Evolutionary conservation across 2,113 vertebrate species (phyloP).

Genomic region (Pandion haliaetus): DNA sequence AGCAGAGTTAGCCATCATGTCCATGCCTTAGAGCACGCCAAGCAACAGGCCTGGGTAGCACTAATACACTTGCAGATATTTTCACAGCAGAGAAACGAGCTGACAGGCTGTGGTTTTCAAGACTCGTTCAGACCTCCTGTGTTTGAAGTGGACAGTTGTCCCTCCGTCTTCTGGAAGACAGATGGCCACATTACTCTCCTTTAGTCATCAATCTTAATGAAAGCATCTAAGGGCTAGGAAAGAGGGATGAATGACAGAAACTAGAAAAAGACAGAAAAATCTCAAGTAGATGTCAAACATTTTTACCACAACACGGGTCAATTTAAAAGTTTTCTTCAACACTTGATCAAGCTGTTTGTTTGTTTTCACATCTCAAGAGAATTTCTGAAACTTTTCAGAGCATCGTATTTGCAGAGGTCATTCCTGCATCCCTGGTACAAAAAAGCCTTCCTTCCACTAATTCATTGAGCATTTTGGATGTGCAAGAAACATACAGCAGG

Average conservation of each 20-base stretch:
- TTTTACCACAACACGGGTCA: accelerated
- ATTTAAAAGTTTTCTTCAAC: background rate
- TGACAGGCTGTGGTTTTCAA: background rate
- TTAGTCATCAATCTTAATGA: background rate
- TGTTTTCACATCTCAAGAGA: background rate
- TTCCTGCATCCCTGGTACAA: background rate
- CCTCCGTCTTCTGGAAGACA: background rate
- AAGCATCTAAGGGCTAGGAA: background rate
- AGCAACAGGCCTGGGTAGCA: background rate
- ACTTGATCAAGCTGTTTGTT: background rate
- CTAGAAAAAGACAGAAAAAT: background rate
- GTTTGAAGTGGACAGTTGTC: background rate
- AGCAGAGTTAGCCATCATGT: background rate
- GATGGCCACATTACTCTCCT: background rate
- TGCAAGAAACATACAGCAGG: background rate
- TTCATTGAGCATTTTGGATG: background rate
- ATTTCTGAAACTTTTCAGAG: background rate
- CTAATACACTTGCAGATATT: background rate
- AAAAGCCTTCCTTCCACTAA: background rate
- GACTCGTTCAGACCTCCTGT: background rate
- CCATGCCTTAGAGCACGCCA: background rate
- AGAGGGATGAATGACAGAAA: background rate
- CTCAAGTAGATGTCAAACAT: background rate
- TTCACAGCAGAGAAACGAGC: background rate
- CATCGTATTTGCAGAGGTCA: background rate